Percentiles rank a stretch among this genome's conserved stretches.
Evolutionary conservation across 2,113 vertebrate species (phyloP).

Genomic region (Misgurnus mizolepis): DNA sequence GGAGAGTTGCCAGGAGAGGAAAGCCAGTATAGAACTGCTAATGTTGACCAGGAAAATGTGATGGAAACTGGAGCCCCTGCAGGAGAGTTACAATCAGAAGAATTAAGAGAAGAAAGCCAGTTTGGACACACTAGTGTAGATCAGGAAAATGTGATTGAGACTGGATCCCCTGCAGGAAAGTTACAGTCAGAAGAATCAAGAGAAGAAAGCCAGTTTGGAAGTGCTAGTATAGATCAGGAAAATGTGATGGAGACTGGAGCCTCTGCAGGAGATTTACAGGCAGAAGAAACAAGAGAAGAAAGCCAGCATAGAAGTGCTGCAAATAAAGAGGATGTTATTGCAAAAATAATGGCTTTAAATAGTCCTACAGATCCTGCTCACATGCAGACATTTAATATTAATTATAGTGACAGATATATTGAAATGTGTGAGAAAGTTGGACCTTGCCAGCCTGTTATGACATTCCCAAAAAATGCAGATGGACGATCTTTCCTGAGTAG

Average conservation of each 20-base stretch:
- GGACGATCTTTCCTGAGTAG: too few species aligned
- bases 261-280: neutral
- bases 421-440: neutral
- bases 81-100: too few species aligned
- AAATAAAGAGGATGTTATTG: neutral
- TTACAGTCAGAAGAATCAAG: neutral
- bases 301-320: neutral
- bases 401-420: neutral
- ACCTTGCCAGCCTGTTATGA: too few species aligned
- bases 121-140: too few species aligned
- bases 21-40: too few species aligned
- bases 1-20: too few species aligned
- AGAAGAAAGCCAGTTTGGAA: neutral
- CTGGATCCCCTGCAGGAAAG: neutral
- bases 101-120: too few species aligned
- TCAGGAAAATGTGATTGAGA: too few species aligned
- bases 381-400: neutral
- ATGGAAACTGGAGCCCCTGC: too few species aligned
- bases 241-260: neutral
- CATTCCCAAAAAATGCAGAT: too few species aligned
- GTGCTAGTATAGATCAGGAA: neutral
- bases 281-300: neutral
- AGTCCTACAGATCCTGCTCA: neutral
- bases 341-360: slow-evolving; percentile 2
- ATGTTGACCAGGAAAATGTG: too few species aligned